A percentile compares a stretch with the other conserved stretches of the same genome.
phyloP scores from a whole-genome alignment of 2,113 vertebrate species.

The Alligator sinensis region DNA sequence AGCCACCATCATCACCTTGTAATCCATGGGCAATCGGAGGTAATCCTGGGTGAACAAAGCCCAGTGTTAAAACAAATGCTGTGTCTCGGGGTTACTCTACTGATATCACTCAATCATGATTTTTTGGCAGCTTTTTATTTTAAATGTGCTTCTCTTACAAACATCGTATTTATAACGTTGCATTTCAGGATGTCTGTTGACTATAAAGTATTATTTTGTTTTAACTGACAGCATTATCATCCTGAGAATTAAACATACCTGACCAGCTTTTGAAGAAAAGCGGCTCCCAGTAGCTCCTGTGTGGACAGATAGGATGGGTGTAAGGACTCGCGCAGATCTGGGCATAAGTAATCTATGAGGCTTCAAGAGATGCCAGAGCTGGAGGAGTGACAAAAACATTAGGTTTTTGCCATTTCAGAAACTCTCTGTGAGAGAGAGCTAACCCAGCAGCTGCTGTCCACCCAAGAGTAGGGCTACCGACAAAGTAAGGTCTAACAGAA shows the following conservation, averaged over 20 bases:
- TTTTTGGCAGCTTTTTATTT: not conserved
- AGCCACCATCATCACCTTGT: not conserved
- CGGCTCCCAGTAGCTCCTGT: not conserved
- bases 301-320: not conserved
- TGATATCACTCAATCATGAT: not conserved
- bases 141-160: slow-evolving; percentile 5
- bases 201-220: not conserved
- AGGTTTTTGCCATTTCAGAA: not conserved
- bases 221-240: not conserved
- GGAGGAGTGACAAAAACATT: not conserved
- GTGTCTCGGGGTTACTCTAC: not conserved
- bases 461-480: not conserved
- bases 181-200: not conserved
- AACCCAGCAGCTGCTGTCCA: not conserved
- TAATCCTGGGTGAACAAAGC: not conserved
- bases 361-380: not conserved
- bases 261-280: slow-evolving; percentile 32
- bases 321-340: not conserved
- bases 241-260: slow-evolving; percentile 2
- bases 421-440: not conserved
- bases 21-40: not conserved
- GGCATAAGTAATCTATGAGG: not conserved
- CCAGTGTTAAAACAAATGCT: not conserved
- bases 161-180: not conserved
- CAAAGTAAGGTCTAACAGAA: not conserved